Base-by-base conservation (phyloP, 1,140 invertebrate genomes). In the Sminthurides bifidus region DNA sequence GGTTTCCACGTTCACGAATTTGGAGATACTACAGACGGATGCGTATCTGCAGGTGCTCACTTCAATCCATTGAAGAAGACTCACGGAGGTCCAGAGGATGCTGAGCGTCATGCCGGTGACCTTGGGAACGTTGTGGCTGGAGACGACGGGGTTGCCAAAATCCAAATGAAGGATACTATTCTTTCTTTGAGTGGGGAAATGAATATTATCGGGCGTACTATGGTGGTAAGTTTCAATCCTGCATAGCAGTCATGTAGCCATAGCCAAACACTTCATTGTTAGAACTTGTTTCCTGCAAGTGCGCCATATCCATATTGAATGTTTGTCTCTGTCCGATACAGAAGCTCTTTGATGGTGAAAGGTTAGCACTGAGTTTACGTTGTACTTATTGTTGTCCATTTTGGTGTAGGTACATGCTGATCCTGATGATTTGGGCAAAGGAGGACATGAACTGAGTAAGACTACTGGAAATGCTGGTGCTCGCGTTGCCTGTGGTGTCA, bases 1-100 rank as follows among this genome's bases (percentile, higher is more conserved):
- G 92, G 94, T 29, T 98, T 98, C 74, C 95, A 98, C 70, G 80
- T 98, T 50, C 95, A 98, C 69, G 85, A 97, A 74, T 95, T 91
- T 70, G 95, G 94, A 1, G 93, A 98, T 69, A 87, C 90, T 60
- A 93, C 91, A 33, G 92, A 96, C 70, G 82, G 93, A 0, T 98
- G 95, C 71, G 90, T 82, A 2, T 92, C 88, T 48, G 91, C 94
- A 19, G 95, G 60, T 0, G 76, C 89, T 1, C 95, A 98, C 73
- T 98, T 91, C 73, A 98, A 99, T 74, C 94, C 93, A 0, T 64
- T 73, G 44, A 78, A 79, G 54, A 84, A 84, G 65, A 83, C 83
- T 1, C 94, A 98, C 70, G 93, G 90, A 8, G 87, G 76, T 14
- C 92, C 92, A 8, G 68, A 68, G 24, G 80, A 86, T 60, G 68